Percentiles rank a stretch among this genome's conserved stretches.
Conservation (phyloP, 2,888 invertebrate species). For the Dione vanillae region DNA sequence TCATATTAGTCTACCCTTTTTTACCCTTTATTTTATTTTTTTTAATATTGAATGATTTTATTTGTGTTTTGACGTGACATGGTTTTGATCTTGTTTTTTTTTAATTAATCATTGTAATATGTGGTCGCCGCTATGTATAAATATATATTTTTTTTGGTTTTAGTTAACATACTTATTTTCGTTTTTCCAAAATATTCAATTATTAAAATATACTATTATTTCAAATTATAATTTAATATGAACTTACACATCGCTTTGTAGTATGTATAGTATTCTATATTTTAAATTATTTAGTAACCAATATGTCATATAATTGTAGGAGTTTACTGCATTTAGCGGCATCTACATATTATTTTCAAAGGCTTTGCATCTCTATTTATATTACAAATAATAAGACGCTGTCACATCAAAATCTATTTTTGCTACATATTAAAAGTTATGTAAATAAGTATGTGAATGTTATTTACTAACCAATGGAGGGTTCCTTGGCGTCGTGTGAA, state of each 20-base stretch:
- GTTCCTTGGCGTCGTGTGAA: slow-evolving; percentile 63
- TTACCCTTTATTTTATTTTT: background rate
- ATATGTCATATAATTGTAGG: too few relatives aligned
- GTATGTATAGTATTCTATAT: too few relatives aligned
- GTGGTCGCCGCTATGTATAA: background rate
- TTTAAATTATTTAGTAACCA: too few relatives aligned
- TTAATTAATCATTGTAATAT: background rate
- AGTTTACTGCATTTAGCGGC: background rate
- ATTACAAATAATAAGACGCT: background rate
- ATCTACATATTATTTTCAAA: background rate
- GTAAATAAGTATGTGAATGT: slow-evolving; percentile 65
- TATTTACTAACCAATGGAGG: slow-evolving; percentile 79
- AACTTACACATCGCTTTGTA: too few relatives aligned
- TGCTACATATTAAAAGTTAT: slow-evolving; percentile 40
- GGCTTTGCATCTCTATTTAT: background rate
- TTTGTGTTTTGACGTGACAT: slow-evolving; percentile 16
- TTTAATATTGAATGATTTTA: slow-evolving; percentile 7
- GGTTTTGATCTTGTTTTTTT: background rate
- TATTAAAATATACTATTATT: too few relatives aligned
- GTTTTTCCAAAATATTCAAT: too few relatives aligned
- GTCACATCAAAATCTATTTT: slow-evolving; percentile 6
- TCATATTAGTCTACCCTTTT: background rate
- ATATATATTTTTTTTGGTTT: background rate
- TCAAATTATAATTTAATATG: too few relatives aligned
- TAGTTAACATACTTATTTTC: too few relatives aligned